Conservation (phyloP, 2,888 invertebrate genomes). For the Elysia crispata region DNA sequence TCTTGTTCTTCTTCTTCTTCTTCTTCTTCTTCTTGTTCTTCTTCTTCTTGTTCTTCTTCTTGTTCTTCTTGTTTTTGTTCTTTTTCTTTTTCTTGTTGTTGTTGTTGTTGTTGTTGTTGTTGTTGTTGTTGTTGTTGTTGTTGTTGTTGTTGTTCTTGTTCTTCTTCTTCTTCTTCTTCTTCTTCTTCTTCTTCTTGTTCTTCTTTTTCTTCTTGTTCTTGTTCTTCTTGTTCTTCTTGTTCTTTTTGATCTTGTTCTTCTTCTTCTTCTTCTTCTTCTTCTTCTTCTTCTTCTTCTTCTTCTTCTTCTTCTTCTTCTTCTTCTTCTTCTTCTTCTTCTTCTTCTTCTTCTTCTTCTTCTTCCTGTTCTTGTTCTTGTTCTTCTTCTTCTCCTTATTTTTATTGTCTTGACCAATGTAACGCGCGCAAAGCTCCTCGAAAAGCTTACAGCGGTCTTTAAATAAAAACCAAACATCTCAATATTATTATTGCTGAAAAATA, state of each 20-base stretch:
- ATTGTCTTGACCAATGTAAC: too few species aligned
- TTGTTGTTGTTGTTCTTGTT: neutral
- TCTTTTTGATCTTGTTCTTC: constrained; percentile 10
- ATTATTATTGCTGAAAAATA: too few species aligned
- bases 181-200: neutral
- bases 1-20: neutral
- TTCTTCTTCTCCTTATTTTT: too few species aligned
- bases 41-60: neutral
- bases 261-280: neutral
- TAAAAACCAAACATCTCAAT: too few species aligned
- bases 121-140: neutral
- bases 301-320: neutral
- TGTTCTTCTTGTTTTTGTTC: too few species aligned
- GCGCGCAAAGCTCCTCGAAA: too few species aligned
- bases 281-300: neutral
- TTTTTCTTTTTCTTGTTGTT: neutral
- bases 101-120: constrained; percentile 10
- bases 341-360: too few species aligned
- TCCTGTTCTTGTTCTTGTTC: too few species aligned
- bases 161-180: neutral
- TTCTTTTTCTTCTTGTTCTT: neutral
- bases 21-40: neutral
- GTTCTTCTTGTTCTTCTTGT: neutral
- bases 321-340: too few species aligned
- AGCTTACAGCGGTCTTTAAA: too few species aligned